Base-by-base conservation (phyloP, 2,888 invertebrate genomes). In the Sacculina carcini region DNA sequence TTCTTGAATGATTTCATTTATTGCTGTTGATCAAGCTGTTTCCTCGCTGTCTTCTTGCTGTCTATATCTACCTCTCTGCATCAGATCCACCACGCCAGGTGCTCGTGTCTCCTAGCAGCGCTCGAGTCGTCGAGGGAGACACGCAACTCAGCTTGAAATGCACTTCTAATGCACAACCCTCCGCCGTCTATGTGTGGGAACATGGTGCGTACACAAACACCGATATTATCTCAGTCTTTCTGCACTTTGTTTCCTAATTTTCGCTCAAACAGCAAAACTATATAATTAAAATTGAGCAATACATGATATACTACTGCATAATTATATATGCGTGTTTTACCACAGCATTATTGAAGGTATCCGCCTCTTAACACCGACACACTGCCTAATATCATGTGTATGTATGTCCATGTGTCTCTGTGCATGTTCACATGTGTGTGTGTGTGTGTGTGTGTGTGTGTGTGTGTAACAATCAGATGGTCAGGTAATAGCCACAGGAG, bases 31-130 rank as follows among this genome's bases (percentile, higher is more conserved):
- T 51, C 16, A 23, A 24, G 19, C 21, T 38, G 26, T 46, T 46
- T 10, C 28, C 39, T 29, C 6, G 14, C 16, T 16, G 29, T 12
- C n/a, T 44, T n/a, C 29, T 21, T 19, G 14, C 24, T 19, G 21
- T 32, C 29, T 29, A n/a, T 19, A 39, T 5, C 28, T 14, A 12
- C 34, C 10, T 2, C 38, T 2, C 26, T 31, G 16, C 40, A 61
- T 24, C 63, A 82, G 81, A 76, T 70, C 76, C 79, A 56, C 89
- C 89, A n/a, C 83, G 84, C 62, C 79, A 83, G 61, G 75, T 86
- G 58, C 77, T 75, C 1, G 78, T 85, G 10, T 76, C 77, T 4
- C 67, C 67, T 51, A 56, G 58, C 5, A 52, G 58, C 28, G 56
- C 66, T 19, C 61, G 64, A 52, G 62, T 66, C n/a, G 59, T 62